phyloP scores from a whole-genome alignment of 2,797 vertebrate genomes.

The Diplodus puntazzo region DNA sequence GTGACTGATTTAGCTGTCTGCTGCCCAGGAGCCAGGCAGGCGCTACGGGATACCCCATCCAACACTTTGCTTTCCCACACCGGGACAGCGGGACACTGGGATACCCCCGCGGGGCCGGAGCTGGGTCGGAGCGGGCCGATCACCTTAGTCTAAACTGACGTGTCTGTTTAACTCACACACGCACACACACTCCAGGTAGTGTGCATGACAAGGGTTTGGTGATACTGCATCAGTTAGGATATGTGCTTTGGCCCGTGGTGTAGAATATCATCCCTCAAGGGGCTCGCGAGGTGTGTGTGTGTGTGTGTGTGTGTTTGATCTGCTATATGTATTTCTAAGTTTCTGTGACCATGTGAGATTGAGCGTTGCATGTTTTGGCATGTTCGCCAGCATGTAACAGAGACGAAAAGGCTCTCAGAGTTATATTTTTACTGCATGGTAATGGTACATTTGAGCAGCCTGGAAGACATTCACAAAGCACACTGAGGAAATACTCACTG shows the following conservation, averaged over 20 bases:
- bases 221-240: conserved; percentile 67
- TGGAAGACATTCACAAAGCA: conserved; percentile 54
- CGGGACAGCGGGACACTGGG: conserved; percentile 84
- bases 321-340: conserved; percentile 66
- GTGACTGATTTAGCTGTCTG: conserved; percentile 93
- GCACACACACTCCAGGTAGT: conserved; percentile 68
- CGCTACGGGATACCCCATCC: conserved; percentile 87
- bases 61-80: conserved; percentile 84
- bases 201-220: conserved; percentile 64
- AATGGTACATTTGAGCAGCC: conserved; percentile 62
- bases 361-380: conserved; percentile 79
- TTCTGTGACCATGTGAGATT: conserved; percentile 69
- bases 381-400: conserved; percentile 66
- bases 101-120: conserved; percentile 80
- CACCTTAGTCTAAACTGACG: conserved; percentile 93
- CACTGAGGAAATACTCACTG: conserved; percentile 73
- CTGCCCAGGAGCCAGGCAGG: conserved; percentile 87
- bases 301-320: conserved; percentile 66
- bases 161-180: conserved; percentile 81
- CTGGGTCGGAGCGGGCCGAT: conserved; percentile 85
- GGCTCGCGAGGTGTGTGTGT: conserved; percentile 53
- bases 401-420: conserved; percentile 55
- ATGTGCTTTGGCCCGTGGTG: conserved; percentile 65
- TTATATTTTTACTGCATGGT: conserved; percentile 61
- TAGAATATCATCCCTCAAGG: conserved; percentile 75